Base-by-base conservation (phyloP, 2,888 invertebrate species). In the Drosophila bunnanda region DNA sequence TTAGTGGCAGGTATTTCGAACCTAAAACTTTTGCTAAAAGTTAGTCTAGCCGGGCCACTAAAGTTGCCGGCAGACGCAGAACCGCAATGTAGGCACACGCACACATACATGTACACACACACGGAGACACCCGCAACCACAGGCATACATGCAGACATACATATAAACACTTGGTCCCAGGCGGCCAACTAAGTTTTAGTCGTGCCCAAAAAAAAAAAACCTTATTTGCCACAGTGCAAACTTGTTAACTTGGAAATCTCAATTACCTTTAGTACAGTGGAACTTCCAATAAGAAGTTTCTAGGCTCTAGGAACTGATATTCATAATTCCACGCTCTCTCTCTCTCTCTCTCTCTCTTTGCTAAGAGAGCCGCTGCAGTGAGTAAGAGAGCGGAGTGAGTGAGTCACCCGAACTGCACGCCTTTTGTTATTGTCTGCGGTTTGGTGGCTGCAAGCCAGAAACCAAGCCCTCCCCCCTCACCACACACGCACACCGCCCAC, bases 1-100 rank as follows among this genome's bases (percentile, higher is more conserved):
- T 85, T 85, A 89, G 85, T 87, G 87, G 85, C 88, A 84, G 88
- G 82, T 89, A 87, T 75, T 87, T 87, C 85, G 75, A 78, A 82
- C 80, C 80, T 82, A 87, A 89, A 85, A 89, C 89, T 89, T 86
- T 65, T 84, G 85, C 79, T 82, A 69, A 89, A 84, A 84, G 83
- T 84, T 84, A 84, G 87, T 75, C 79, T 84, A 84, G 87, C 71
- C 75, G 75, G 81, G 84, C 89, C 77, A 88, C 83, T 84, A 84
- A 88, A 88, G 75, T 86, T 88, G 77, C 70, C 54, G 52, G 70
- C 79, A 67, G 73, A 78, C 65, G 68, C 68, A 76, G 43, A 13
- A 43, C 2, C 41, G 17, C 12, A 9, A n/a, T 3, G 25, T 25
- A 70, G 75, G 55, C 82, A 76, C 77, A 79, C 57, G 80, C 76